phyloP scores from a whole-genome alignment of 2,888 invertebrate genomes.

The Mesochorus sp. region DNA sequence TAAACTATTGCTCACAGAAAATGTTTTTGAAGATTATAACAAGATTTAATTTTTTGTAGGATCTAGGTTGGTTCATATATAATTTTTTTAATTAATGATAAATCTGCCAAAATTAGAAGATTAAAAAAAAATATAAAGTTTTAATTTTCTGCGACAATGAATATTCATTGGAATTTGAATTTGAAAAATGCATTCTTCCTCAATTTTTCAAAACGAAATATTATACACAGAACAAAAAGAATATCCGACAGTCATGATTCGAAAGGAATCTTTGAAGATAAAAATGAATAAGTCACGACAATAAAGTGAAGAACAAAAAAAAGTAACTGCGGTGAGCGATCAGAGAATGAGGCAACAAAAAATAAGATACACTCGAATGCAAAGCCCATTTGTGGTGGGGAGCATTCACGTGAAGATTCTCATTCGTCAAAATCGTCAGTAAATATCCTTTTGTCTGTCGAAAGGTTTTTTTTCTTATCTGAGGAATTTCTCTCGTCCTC shows the following conservation, averaged over 20 bases:
- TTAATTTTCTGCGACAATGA: too few species aligned
- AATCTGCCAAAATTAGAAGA: too few species aligned
- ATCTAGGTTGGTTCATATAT: too few species aligned
- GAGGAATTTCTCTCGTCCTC: constrained; percentile 64
- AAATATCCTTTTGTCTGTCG: constrained; percentile 69
- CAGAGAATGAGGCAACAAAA: constrained; percentile 28
- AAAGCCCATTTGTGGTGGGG: constrained; percentile 62
- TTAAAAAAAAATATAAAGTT: too few species aligned
- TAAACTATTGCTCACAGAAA: too few species aligned
- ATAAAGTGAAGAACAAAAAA: constrained; percentile 12
- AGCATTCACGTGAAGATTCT: constrained; percentile 56
- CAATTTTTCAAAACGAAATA: background rate
- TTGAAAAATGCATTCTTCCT: too few species aligned
- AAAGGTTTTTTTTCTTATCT: constrained; percentile 58
- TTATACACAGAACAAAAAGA: constrained; percentile 18
- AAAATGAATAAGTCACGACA: constrained; percentile 50
- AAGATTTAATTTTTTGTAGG: too few species aligned
- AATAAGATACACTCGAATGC: constrained; percentile 63
- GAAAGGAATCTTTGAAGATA: background rate
- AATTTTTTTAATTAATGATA: too few species aligned
- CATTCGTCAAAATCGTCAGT: constrained; percentile 61
- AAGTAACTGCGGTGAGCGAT: background rate
- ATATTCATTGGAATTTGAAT: too few species aligned
- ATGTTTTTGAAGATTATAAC: too few species aligned
- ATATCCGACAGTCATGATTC: constrained; percentile 6